Evolutionary conservation across 2,888 invertebrate genomes (phyloP).

Genomic region (Cantharis nigra): DNA sequence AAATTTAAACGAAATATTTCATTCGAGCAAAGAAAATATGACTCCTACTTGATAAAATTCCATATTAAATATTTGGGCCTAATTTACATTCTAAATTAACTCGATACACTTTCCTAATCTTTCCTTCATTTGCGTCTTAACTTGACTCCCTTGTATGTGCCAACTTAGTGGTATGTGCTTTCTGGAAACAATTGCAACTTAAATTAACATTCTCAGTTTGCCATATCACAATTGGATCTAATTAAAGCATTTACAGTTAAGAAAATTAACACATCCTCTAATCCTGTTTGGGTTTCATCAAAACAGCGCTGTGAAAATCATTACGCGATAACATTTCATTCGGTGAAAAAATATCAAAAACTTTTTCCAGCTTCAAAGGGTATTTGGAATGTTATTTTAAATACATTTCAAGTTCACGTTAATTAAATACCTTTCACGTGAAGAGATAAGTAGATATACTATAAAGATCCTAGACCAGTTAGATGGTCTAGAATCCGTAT

Average conservation of each 20-base stretch:
- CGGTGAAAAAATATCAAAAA: not conserved
- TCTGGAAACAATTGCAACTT: not conserved
- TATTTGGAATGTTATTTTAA: no score
- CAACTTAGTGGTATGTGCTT: not conserved
- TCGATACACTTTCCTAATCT: not conserved
- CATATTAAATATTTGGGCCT: not conserved
- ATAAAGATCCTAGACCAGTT: no score
- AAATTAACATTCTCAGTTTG: not conserved
- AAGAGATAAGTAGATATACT: no score
- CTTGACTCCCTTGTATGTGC: not conserved
- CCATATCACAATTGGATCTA: not conserved
- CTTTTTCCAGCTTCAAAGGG: no score
- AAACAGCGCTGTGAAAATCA: not conserved
- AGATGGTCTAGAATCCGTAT: no score
- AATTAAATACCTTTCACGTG: no score
- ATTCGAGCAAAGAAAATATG: conserved; percentile 13
- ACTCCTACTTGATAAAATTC: not conserved
- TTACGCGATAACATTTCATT: not conserved
- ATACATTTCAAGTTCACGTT: no score
- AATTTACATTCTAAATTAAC: not conserved
- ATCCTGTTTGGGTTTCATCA: not conserved
- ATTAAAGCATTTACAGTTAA: not conserved
- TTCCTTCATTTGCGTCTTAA: not conserved
- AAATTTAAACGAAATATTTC: conserved; percentile 20
- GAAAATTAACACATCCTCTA: not conserved